phyloP scores from a whole-genome alignment of 2,113 vertebrate genomes.

The Saguinus midas region DNA sequence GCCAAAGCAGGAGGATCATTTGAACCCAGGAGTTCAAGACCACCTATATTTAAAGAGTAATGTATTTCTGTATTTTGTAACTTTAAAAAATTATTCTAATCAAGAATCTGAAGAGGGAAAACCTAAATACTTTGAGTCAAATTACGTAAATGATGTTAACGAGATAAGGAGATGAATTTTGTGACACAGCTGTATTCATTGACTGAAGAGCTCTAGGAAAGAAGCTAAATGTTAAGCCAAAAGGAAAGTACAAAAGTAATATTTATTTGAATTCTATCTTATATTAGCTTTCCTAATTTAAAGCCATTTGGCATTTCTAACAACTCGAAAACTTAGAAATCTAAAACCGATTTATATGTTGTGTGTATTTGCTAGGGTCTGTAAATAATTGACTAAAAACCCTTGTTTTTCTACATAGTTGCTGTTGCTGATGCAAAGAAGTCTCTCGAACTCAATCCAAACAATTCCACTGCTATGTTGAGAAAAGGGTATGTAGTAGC shows the following conservation, averaged over 20 bases:
- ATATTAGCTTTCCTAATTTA: conserved; percentile 16
- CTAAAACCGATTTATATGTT: not conserved
- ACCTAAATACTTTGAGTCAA: conserved; percentile 30
- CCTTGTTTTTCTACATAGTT: conserved; percentile 81
- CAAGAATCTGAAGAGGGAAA: not conserved
- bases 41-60: too few relatives aligned
- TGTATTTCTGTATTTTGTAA: not conserved
- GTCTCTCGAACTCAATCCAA: conserved; percentile 90
- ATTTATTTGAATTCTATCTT: conserved; percentile 39
- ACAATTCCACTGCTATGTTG: conserved; percentile 88
- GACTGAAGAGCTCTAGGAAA: not conserved
- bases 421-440: conserved; percentile 92
- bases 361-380: not conserved
- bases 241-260: not conserved
- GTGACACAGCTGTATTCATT: not conserved
- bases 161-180: not conserved
- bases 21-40: too few relatives aligned
- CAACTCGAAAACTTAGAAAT: not conserved
- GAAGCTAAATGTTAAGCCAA: not conserved
- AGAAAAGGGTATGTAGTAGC: conserved; percentile 90
- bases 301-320: not conserved
- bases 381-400: not conserved
- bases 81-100: conserved; percentile 30
- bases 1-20: too few relatives aligned
- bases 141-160: conserved; percentile 10